These are phyloP conservation scores for Pelobates cultripes DNA, from an alignment of 2,797 vertebrate species.

Conservation along the genomic window DNA sequence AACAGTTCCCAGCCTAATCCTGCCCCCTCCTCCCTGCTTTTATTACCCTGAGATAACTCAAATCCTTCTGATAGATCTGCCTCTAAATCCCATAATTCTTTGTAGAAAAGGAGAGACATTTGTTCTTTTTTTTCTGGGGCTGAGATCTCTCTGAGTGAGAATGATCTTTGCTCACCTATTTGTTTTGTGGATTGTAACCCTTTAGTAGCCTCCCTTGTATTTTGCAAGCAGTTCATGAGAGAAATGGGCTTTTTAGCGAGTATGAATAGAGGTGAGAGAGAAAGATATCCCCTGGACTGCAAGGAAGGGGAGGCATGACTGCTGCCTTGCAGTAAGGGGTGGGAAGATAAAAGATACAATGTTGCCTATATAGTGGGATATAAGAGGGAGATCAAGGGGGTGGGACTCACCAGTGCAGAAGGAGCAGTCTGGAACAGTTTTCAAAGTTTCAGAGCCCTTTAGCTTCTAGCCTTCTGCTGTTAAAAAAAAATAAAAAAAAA, in stretches of 20 bases:
- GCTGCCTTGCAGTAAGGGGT: no score
- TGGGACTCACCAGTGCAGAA: no score
- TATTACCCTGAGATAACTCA: constrained; percentile 73
- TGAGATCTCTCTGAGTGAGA: constrained; percentile 33
- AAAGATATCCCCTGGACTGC: no score
- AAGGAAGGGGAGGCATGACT: no score
- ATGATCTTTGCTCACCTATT: constrained; percentile 44
- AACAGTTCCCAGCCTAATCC: constrained; percentile 49
- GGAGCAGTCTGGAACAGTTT: no score
- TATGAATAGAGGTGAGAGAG: no score
- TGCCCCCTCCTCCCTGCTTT: constrained; percentile 46
- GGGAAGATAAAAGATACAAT: no score
- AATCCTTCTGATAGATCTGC: constrained; percentile 73
- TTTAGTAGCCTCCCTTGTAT: constrained; percentile 22
- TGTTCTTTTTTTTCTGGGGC: constrained; percentile 74
- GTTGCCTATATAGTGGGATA: no score
- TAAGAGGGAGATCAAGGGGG: no score
- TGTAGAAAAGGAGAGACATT: constrained; percentile 87
- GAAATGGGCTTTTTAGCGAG: constrained; percentile 26
- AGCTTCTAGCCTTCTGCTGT: no score
- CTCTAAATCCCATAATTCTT: constrained; percentile 97
- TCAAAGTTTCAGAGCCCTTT: no score
- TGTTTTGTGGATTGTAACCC: constrained; percentile 28
- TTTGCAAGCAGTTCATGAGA: constrained; percentile 17
- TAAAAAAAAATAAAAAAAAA: no score